A percentile compares a stretch with the other conserved stretches of the same genome.
phyloP scores from a whole-genome alignment of 1,140 invertebrate genomes.

The Pseudachorutes palmiensis region DNA sequence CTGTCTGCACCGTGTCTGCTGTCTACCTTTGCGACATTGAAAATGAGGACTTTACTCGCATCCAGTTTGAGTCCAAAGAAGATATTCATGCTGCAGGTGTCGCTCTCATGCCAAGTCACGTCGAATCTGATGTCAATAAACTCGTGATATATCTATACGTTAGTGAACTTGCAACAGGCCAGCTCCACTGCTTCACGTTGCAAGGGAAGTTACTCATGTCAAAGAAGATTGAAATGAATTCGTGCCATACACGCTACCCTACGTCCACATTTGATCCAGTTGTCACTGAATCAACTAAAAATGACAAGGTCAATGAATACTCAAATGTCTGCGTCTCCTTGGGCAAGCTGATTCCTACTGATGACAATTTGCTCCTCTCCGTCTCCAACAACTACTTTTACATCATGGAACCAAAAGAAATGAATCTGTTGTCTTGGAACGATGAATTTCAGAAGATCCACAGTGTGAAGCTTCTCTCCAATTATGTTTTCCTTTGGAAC shows the following conservation, averaged over 20 bases:
- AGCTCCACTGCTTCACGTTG: constrained; percentile 10
- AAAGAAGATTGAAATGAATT: neutral
- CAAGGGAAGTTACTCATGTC: constrained; percentile 2
- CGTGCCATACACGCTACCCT: neutral
- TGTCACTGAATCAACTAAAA: constrained; percentile 3
- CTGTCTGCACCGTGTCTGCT: constrained; percentile 17
- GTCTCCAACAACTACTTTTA: constrained; percentile 19
- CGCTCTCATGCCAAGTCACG: constrained; percentile 11
- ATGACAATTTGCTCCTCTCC: constrained; percentile 27
- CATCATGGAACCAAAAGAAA: constrained; percentile 19
- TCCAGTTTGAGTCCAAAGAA: constrained; percentile 11
- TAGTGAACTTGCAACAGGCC: constrained; percentile 11
- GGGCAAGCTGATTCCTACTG: constrained; percentile 24
- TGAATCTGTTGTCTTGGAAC: constrained; percentile 23
- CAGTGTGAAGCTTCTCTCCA: constrained; percentile 26
- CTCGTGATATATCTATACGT: neutral
- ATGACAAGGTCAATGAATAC: neutral
- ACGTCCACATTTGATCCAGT: constrained; percentile 16
- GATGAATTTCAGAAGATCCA: constrained; percentile 30
- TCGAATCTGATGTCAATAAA: constrained; percentile 15
- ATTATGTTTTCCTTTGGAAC: constrained; percentile 35
- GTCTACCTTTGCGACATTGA: constrained; percentile 35
- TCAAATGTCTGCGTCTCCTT: constrained; percentile 11
- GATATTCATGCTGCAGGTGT: constrained; percentile 17
- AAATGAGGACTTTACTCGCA: constrained; percentile 33